phyloP scores from a whole-genome alignment of 2,797 vertebrate species.

The Microctenopoma steveboyesi region DNA sequence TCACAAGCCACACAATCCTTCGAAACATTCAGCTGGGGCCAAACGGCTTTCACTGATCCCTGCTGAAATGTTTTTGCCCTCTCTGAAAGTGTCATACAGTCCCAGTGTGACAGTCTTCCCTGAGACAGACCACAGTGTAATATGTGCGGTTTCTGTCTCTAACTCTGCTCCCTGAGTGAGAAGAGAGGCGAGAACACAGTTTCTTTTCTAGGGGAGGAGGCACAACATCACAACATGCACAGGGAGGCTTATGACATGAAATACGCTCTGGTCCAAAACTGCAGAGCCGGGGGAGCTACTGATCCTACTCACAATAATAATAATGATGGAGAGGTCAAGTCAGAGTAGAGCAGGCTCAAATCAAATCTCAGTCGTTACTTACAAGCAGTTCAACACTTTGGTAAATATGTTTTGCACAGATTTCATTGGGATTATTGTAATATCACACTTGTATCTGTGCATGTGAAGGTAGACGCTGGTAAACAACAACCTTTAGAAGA shows the following conservation, averaged over 20 bases:
- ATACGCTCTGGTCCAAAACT: conserved; percentile 5
- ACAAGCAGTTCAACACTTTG: background rate
- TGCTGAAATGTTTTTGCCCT: conserved; percentile 7
- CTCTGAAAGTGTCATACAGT: conserved; percentile 15
- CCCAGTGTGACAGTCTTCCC: conserved; percentile 45
- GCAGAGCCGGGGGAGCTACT: background rate
- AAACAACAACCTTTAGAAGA: too few relatives aligned
- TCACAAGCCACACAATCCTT: conserved; percentile 32
- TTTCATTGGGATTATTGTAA: background rate
- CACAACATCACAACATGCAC: background rate
- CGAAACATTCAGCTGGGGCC: conserved; percentile 21
- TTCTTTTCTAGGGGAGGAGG: conserved; percentile 17
- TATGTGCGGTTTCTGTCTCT: conserved; percentile 41
- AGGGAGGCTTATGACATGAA: background rate
- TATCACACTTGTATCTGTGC: too few relatives aligned
- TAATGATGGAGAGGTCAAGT: background rate
- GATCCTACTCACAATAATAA: background rate
- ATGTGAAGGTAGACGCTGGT: too few relatives aligned
- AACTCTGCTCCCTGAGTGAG: conserved; percentile 15
- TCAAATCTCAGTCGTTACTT: background rate
- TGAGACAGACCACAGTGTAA: conserved; percentile 52
- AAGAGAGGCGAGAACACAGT: conserved; percentile 1
- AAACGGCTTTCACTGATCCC: conserved; percentile 9
- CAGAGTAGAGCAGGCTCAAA: background rate
- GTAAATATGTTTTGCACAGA: background rate